Base-by-base conservation (phyloP, 2,113 vertebrate genomes). In the Setophaga coronata region DNA sequence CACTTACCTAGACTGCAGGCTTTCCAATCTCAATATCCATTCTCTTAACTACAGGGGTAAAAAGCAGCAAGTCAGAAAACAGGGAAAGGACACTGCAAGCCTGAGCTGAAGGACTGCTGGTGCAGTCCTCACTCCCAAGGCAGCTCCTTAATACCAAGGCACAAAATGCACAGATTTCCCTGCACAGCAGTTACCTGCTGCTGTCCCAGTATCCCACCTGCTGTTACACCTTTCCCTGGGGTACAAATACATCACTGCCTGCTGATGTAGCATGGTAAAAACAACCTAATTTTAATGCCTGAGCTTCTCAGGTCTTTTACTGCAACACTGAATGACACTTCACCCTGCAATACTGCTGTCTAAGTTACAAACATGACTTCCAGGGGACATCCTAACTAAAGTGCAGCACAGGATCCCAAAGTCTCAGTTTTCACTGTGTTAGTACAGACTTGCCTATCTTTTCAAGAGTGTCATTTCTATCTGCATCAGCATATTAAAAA, bases 21-120 rank as follows among this genome's bases (percentile, higher is more conserved):
- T 40, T 34, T 3, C 34, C 66, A 57, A 57, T 5, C 65, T 47
- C 36, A 15, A 2, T 2, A 45, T 0, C 14, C 2, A 0, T 3
- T 31, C 7, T 64, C 40, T 78, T 23, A 29, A 50, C 48, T 33
- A 23, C 10, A 18, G 10, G 14, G 11, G 9, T 47, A 12, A 62
- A 64, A 21, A 60, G 6, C 19, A 72, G 34, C 29, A 45, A 19
- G 34, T 17, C 7, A 43, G 40, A 82, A 73, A 76, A 57, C 12
- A 47, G 28, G 74, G 28, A 62, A 62, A 76, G 29, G 17, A 56
- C 34, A 14, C 0, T 10, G 58, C 25, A 57, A 67, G 15, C 18
- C 43, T 7, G 56, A 70, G 18, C 0, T 57, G 18, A 48, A 71
- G 17, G 38, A n/a, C 4, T 69, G 51, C 69, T 82, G 73, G 60